These are phyloP conservation scores for Habrosyne pyritoides DNA, from an alignment of 2,888 invertebrate genomes.

Conservation along the genomic window DNA sequence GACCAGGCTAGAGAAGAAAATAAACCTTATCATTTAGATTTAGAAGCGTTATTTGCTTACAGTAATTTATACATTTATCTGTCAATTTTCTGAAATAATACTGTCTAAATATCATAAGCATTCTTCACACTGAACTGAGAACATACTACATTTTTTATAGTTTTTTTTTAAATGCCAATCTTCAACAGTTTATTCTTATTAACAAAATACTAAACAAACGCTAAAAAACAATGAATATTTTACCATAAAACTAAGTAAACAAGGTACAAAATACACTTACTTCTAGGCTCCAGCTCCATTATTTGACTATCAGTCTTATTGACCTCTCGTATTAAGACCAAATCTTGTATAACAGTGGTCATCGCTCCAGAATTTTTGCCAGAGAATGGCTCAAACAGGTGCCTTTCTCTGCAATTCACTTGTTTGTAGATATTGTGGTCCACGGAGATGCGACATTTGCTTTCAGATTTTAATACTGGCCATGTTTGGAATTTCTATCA, in stretches of 20 bases:
- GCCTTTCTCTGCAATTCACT: conserved; percentile 88
- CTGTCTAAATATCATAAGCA: too few relatives aligned
- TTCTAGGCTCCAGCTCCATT: conserved; percentile 71
- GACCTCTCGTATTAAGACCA: conserved; percentile 82
- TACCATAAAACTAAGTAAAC: not conserved
- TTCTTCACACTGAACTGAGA: too few relatives aligned
- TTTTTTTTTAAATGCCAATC: too few relatives aligned
- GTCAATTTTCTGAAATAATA: not conserved
- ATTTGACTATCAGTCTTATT: conserved; percentile 68
- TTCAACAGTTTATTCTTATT: not conserved
- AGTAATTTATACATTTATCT: not conserved
- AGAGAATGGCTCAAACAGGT: conserved; percentile 90
- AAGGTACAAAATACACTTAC: conserved; percentile 36
- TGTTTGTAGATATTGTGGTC: conserved; percentile 90
- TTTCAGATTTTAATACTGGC: conserved; percentile 89
- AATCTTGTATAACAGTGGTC: conserved; percentile 85
- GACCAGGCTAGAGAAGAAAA: conserved; percentile 62
- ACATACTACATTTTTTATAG: too few relatives aligned
- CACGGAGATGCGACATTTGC: conserved; percentile 88
- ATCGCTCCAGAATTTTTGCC: conserved; percentile 88
- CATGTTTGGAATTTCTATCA: conserved; percentile 88
- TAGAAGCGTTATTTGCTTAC: not conserved
- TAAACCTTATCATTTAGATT: conserved; percentile 10
- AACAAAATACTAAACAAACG: not conserved
- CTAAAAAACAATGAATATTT: not conserved